These are phyloP conservation scores for Heliornis fulica DNA, from an alignment of 2,113 vertebrate species.

Conservation along the genomic window DNA sequence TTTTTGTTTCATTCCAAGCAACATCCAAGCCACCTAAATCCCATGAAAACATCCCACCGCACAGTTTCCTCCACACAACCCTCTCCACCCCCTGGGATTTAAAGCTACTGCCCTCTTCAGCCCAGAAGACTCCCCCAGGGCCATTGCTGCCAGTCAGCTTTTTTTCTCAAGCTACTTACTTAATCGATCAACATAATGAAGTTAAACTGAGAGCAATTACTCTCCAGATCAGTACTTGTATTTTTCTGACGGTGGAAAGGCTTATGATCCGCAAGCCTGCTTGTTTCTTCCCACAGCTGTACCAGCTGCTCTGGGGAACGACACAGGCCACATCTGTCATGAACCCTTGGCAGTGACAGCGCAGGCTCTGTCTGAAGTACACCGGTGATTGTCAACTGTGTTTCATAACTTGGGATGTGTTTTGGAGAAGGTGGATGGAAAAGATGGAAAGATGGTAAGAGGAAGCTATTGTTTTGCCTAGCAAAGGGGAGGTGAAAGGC, in stretches of 20 bases:
- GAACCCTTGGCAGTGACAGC: background rate
- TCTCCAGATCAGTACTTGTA: background rate
- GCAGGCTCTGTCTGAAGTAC: background rate
- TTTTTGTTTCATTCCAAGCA: background rate
- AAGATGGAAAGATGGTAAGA: background rate
- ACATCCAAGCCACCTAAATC: background rate
- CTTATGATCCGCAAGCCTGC: background rate
- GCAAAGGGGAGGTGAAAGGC: background rate
- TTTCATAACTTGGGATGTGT: background rate
- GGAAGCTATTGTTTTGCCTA: background rate
- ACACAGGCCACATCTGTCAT: fast-evolving
- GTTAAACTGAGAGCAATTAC: background rate
- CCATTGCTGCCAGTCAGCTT: background rate
- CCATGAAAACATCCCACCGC: background rate
- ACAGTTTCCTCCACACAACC: background rate
- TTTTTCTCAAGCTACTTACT: background rate
- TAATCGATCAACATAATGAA: background rate
- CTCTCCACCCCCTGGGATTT: background rate
- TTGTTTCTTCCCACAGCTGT: background rate
- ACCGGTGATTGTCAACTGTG: background rate
- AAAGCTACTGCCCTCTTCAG: background rate
- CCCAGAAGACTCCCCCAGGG: background rate
- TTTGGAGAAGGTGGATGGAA: background rate
- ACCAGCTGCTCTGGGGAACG: background rate
- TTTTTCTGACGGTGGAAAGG: background rate